These are phyloP conservation scores for Paramormyrops hopkinsi DNA, from an alignment of 2,797 vertebrate genomes.

Conservation along the genomic window DNA sequence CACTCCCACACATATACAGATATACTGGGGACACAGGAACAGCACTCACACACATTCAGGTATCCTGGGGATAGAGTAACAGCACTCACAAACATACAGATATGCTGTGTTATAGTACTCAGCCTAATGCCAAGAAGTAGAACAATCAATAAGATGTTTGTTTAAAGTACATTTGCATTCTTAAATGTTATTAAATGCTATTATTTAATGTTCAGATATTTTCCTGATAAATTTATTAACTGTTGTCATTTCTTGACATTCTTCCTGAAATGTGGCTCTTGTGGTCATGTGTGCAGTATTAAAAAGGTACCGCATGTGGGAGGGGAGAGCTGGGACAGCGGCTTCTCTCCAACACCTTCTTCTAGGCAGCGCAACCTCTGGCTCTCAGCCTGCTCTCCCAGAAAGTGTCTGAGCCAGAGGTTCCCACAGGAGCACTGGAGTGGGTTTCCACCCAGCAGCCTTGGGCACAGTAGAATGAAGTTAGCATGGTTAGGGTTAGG, in stretches of 20 bases:
- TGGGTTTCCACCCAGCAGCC: conserved; percentile 79
- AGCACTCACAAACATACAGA: not conserved
- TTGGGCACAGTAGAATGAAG: conserved; percentile 30
- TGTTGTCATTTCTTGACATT: not conserved
- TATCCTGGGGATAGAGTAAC: not conserved
- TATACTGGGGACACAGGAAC: fast-evolving
- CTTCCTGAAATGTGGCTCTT: not conserved
- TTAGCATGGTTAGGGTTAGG: not conserved
- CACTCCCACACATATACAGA: not conserved
- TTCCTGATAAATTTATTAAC: not conserved
- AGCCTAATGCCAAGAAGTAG: not conserved
- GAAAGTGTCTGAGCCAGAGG: conserved; percentile 86
- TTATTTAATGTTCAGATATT: not conserved
- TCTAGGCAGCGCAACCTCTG: conserved; percentile 77
- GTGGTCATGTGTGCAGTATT: not conserved
- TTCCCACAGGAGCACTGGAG: conserved; percentile 89
- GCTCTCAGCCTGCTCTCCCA: conserved; percentile 68
- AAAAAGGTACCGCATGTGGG: conserved; percentile 45
- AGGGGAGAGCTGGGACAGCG: conserved; percentile 44
- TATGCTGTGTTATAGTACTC: not conserved
- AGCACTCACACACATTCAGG: not conserved
- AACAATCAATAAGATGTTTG: not conserved
- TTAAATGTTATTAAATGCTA: not conserved
- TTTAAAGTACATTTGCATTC: not conserved
- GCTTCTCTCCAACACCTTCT: conserved; percentile 62